Evolutionary conservation across 2,113 vertebrate species (phyloP), one percentile per base, ranked within the genome.

Genomic region (Petroica traversi): DNA sequence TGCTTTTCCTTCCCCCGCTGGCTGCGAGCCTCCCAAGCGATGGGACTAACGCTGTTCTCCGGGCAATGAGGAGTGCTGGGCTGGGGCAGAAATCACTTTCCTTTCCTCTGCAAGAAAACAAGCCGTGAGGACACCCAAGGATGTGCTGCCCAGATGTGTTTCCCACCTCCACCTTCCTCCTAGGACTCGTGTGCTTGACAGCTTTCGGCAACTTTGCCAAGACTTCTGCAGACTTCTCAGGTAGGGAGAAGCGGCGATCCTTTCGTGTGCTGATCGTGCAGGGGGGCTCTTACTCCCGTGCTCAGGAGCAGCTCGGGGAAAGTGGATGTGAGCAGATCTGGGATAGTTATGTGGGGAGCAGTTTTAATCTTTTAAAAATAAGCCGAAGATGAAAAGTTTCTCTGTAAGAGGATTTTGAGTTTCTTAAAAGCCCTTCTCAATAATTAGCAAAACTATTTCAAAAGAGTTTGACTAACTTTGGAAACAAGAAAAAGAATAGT

Each of bases 191-290:
- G 96, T 98, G 97, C 77, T 88, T 98, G 95, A 75, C 95, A 93
- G 97, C 96, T 96, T 97, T 97, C 95, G 93, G 98, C 97, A 98
- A 98, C 92, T 96, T 98, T 97, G 95, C 97, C 54, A 88, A 88
- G 82, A 98, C 98, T 90, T 98, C 98, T 43, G 94, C 98, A 6
- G 98, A 99, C 91, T 98, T 98, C 64, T 98, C 99, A 98, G 99
- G 99, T 99, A 97, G 85, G 97, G 68, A 85, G 85, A 94, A 83
- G 46, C 1, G 8, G 68, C 1, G 34, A 51, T 58, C 57, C 43
- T 34, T 74, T 36, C 9, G 0, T 19, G 3, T 7, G 34, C 81
- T 84, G 86, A 48, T 61, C 9, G 0, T 6, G 46, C 61, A 19
- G 6, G 48, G 40, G 55, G 62, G 43, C 59, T 67, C 34, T 69